These are phyloP conservation scores for Bolborhynchus lineola DNA, from an alignment of 2,113 vertebrate species.

Conservation along the genomic window DNA sequence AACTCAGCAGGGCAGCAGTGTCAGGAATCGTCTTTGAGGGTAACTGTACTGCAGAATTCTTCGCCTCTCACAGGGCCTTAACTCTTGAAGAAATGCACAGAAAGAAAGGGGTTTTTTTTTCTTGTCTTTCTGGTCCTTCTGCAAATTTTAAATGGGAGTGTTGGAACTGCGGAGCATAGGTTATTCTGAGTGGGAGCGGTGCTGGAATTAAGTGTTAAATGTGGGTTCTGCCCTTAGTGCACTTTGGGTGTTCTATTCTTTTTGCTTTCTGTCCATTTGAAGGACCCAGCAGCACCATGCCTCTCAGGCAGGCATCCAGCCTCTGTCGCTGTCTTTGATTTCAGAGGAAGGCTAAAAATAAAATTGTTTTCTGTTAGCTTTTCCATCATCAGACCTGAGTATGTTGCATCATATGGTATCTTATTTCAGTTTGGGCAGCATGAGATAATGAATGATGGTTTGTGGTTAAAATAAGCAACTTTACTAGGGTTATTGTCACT, in stretches of 20 bases:
- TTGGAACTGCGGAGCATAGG: not conserved
- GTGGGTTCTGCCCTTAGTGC: not conserved
- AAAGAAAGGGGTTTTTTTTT: not conserved
- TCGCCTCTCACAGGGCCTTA: not conserved
- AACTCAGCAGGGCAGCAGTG: not conserved
- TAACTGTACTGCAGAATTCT: not conserved
- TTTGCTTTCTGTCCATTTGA: not conserved
- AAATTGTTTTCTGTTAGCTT: constrained; percentile 33
- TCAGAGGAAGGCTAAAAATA: constrained; percentile 41
- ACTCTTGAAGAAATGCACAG: not conserved
- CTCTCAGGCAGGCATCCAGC: not conserved
- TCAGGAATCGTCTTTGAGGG: not conserved
- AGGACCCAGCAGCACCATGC: not conserved
- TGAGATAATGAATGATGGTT: constrained; percentile 10
- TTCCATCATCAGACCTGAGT: not conserved
- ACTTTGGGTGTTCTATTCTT: not conserved
- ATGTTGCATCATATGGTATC: not conserved
- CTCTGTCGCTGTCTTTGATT: constrained; percentile 13
- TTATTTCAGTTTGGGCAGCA: constrained; percentile 6
- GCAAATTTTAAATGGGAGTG: not conserved
- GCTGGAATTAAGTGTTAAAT: not conserved
- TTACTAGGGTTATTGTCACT: not conserved
- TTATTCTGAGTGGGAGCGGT: not conserved
- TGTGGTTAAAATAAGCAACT: constrained; percentile 19
- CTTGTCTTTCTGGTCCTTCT: not conserved